Conservation (phyloP, 2,797 vertebrate species). For the Gambelia wislizenii region DNA sequence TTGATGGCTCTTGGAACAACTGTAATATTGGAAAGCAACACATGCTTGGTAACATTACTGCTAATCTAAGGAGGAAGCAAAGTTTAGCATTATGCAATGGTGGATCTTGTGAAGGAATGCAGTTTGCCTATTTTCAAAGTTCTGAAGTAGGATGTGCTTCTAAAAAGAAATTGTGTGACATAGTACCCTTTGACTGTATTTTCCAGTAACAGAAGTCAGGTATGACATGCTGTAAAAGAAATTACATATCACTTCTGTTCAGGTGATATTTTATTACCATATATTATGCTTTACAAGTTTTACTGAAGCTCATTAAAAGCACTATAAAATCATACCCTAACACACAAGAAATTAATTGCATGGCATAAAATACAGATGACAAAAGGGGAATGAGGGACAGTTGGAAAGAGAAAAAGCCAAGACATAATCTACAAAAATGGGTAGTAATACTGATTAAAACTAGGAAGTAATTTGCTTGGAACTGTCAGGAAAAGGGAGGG, state of each 20-base stretch:
- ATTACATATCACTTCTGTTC: conserved; percentile 73
- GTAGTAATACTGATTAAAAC: conserved; percentile 78
- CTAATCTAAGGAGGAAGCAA: neutral
- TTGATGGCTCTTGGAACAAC: neutral
- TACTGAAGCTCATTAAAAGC: conserved; percentile 73
- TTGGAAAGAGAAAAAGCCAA: conserved; percentile 56
- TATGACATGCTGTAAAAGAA: conserved; percentile 66
- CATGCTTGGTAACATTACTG: neutral
- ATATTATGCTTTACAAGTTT: conserved; percentile 79
- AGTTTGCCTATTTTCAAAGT: neutral
- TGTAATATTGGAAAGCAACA: neutral
- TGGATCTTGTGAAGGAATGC: neutral
- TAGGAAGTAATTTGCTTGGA: conserved; percentile 65
- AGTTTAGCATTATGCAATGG: neutral
- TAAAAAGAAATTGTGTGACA: neutral
- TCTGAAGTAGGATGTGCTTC: neutral
- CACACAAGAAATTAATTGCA: conserved; percentile 68
- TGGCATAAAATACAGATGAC: conserved; percentile 72
- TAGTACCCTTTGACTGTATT: neutral
- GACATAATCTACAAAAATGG: conserved; percentile 68
- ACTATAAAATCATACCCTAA: conserved; percentile 76
- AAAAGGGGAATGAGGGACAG: conserved; percentile 43
- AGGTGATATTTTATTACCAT: conserved; percentile 82
- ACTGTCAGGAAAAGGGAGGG: conserved; percentile 35
- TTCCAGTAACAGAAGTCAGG: conserved; percentile 45